These are phyloP conservation scores for Catharus bicknelli DNA, from an alignment of 2,113 vertebrate species.

Conservation along the genomic window DNA sequence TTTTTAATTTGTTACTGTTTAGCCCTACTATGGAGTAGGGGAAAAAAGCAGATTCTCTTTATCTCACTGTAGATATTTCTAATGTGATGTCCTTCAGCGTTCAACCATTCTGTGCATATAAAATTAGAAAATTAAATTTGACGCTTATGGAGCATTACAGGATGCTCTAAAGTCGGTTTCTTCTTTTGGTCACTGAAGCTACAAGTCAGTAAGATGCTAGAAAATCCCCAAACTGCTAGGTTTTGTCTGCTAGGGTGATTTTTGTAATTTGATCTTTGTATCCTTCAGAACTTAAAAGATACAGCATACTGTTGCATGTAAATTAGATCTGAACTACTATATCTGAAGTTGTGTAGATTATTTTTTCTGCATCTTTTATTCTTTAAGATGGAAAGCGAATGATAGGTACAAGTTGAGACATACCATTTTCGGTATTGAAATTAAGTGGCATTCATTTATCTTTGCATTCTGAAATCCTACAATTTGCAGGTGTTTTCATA, in stretches of 20 bases:
- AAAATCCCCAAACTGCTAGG: neutral
- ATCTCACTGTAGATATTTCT: neutral
- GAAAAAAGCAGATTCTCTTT: neutral
- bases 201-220: neutral
- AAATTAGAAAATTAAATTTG: neutral
- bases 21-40: neutral
- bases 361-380: neutral
- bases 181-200: neutral
- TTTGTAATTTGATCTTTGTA: neutral
- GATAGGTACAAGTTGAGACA: accelerated
- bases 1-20: neutral
- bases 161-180: neutral
- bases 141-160: neutral
- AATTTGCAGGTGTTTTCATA: neutral
- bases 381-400: neutral
- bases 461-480: neutral
- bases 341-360: neutral
- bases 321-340: neutral
- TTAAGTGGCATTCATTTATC: neutral
- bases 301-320: neutral
- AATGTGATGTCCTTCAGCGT: neutral
- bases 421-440: neutral
- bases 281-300: neutral
- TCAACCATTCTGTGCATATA: neutral
- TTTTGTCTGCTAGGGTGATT: neutral